phyloP scores from a whole-genome alignment of 2,113 vertebrate genomes.

The Odocoileus hemionus region DNA sequence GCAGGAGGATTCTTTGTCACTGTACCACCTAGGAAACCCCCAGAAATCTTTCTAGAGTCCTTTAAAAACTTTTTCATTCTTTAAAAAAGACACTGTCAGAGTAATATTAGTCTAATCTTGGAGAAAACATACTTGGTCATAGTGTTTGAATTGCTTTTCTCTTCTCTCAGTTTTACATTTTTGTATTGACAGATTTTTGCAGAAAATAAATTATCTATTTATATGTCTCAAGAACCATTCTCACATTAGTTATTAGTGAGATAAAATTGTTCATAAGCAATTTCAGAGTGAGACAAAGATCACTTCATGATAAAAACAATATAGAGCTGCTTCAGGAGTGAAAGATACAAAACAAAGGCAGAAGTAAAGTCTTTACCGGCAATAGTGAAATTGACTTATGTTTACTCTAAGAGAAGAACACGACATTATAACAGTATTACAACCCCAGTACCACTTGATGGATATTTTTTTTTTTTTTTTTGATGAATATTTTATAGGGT shows the following conservation, averaged over 20 bases:
- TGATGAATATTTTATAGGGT: background rate
- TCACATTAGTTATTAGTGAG: background rate
- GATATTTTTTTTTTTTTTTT: constrained; percentile 39
- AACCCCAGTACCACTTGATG: background rate
- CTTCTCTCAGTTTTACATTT: background rate
- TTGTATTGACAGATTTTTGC: background rate
- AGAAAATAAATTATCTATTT: background rate
- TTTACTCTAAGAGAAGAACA: background rate
- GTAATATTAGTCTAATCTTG: background rate
- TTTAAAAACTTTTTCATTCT: background rate
- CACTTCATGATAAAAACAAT: background rate
- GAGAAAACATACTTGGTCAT: background rate
- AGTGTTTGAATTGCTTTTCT: background rate
- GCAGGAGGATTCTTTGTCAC: background rate
- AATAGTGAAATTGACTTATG: background rate
- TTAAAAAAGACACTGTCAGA: background rate
- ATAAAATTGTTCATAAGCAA: background rate
- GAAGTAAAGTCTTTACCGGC: background rate
- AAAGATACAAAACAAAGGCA: background rate
- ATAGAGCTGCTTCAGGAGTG: background rate
- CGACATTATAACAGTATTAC: background rate
- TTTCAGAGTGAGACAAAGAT: background rate
- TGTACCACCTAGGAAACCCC: background rate
- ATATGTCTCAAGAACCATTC: background rate
- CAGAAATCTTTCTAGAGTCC: background rate